Evolutionary conservation across 2,797 vertebrate genomes (phyloP).

Genomic region (Lutjanus argentimaculatus): DNA sequence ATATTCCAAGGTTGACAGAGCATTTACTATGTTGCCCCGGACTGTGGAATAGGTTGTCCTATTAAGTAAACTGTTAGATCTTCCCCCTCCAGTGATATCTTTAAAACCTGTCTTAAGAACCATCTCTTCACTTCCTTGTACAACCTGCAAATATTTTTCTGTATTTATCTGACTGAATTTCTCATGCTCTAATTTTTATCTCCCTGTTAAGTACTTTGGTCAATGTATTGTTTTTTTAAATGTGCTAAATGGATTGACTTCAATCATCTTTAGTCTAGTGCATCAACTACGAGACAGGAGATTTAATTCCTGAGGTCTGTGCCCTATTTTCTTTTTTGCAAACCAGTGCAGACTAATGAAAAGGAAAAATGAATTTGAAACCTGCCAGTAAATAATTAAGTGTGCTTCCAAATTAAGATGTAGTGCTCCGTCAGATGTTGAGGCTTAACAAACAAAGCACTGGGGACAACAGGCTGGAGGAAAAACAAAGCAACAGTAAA

Average conservation of each 20-base stretch:
- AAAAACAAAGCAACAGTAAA: background rate
- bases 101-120: no score
- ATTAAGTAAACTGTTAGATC: background rate
- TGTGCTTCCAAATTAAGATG: background rate
- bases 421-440: background rate
- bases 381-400: background rate
- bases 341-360: background rate
- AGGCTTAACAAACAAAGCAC: background rate
- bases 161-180: no score
- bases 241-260: background rate
- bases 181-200: no score
- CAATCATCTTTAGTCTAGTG: background rate
- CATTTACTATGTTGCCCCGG: background rate
- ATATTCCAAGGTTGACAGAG: background rate
- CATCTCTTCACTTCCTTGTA: no score
- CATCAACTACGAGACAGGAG: background rate
- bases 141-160: no score
- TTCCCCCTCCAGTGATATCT: background rate
- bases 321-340: background rate
- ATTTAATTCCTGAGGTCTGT: background rate
- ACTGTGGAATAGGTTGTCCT: background rate
- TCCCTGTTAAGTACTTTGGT: no score
- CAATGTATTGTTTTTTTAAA: background rate
- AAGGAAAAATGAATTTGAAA: background rate
- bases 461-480: background rate